Base-by-base conservation (phyloP, 64 coral and sea anemone genomes). In the Catalaphyllia jardinei region DNA sequence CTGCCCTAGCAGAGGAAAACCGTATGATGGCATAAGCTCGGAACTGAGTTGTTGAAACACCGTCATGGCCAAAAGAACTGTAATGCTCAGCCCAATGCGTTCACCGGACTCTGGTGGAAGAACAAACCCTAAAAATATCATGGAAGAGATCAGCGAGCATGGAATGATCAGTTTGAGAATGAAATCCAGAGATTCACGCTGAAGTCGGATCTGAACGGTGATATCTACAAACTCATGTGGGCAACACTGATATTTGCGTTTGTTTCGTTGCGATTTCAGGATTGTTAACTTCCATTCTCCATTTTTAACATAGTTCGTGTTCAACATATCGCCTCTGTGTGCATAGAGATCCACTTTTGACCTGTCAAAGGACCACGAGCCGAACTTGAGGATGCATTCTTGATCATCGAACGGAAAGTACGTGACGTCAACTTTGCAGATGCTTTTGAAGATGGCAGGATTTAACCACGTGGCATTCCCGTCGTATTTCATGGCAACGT, bases 31-130 rank as follows among this genome's bases (percentile, higher is more conserved):
- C 82, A 98, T 93, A 31, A 95, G 71, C 72, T 98, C 94, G 6
- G 94, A 95, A 5, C 93, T 95, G 7, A 98, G 91, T 67, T 98
- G 96, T 57, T 98, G 96, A 75, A 98, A 98, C 13, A 98, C 94
- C 3, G 96, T 98, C 96, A 98, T 98, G 10, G 96, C 96, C 2
- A 98, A 74, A 11, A 98, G 67, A 17, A 98, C 94, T 69, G 94
- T 93, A 27, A 98, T 98, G 31, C 96, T 95, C 30, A 98, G 49
- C 9, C 96, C 94, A 38, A 98, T 98, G 0, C 96, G 93, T 61
- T 98, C 96, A 11, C 96, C 96, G 0, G 96, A 98, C 54, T 98
- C 96, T 0, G 96, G 96, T 1, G 96, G 96, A 1, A 95, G 83
- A n/a, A 98, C 88, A 74, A 98, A 98, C 2, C 96, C 96, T 2